A percentile compares a stretch with the other conserved stretches of the same genome.
Conservation (phyloP, 2,113 vertebrate genomes). For the Macrotis lagotis region DNA sequence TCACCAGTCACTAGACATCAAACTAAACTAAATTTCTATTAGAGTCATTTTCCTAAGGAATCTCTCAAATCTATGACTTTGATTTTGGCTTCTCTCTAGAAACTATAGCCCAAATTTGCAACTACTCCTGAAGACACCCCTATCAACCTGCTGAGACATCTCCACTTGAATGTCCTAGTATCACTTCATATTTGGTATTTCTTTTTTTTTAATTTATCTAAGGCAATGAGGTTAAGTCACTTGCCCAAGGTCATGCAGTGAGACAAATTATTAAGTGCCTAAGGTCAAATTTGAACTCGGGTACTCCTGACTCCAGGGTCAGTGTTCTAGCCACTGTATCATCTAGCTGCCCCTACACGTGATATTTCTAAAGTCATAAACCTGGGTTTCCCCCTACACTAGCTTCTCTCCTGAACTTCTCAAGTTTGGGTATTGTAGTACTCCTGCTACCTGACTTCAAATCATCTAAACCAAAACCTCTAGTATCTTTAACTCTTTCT, state of each 20-base stretch:
- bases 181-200: neutral
- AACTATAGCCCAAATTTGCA: neutral
- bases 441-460: neutral
- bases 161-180: neutral
- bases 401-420: neutral
- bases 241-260: too few species aligned
- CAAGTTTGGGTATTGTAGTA: neutral
- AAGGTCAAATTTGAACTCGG: too few species aligned
- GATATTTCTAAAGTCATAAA: neutral
- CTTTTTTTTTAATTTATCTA: too few species aligned
- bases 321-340: too few species aligned
- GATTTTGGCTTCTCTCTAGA: neutral
- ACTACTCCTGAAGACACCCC: neutral
- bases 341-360: too few species aligned
- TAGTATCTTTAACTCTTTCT: neutral
- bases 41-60: neutral
- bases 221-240: too few species aligned
- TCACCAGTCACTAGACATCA: neutral
- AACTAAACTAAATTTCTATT: neutral
- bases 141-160: neutral
- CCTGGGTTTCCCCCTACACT: neutral
- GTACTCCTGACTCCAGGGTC: too few species aligned
- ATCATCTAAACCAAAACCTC: neutral
- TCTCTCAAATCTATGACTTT: neutral
- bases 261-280: too few species aligned